Conservation (phyloP, 2,888 invertebrate species). For the Apeira syringaria region DNA sequence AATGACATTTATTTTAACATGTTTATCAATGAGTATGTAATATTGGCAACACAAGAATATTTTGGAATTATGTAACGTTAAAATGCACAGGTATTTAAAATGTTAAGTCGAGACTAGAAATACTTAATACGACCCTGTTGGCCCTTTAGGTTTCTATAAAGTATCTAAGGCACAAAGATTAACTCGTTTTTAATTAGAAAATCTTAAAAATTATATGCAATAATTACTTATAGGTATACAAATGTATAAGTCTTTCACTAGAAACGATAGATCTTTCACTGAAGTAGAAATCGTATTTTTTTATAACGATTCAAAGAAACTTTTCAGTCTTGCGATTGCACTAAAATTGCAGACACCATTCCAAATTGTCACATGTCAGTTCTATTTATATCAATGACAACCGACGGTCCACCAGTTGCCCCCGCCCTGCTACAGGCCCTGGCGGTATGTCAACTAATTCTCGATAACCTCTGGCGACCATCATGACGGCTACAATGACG, state of each 20-base stretch:
- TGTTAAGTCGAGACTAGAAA: slow-evolving; percentile 10
- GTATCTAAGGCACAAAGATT: neutral
- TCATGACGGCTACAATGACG: neutral
- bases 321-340: too few species aligned
- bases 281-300: too few species aligned
- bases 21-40: neutral
- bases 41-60: neutral
- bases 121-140: slow-evolving; percentile 11
- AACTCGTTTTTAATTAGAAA: neutral
- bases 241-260: too few species aligned
- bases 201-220: too few species aligned
- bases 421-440: neutral
- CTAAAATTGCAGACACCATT: too few species aligned
- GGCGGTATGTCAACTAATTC: neutral
- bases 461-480: neutral
- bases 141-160: neutral
- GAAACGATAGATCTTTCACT: too few species aligned
- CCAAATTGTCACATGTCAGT: too few species aligned
- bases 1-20: too few species aligned
- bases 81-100: slow-evolving; percentile 2
- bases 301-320: too few species aligned
- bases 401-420: neutral
- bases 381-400: neutral
- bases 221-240: too few species aligned
- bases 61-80: slow-evolving; percentile 9